phyloP scores from a whole-genome alignment of 2,888 invertebrate genomes.

The Campoplex capitator region DNA sequence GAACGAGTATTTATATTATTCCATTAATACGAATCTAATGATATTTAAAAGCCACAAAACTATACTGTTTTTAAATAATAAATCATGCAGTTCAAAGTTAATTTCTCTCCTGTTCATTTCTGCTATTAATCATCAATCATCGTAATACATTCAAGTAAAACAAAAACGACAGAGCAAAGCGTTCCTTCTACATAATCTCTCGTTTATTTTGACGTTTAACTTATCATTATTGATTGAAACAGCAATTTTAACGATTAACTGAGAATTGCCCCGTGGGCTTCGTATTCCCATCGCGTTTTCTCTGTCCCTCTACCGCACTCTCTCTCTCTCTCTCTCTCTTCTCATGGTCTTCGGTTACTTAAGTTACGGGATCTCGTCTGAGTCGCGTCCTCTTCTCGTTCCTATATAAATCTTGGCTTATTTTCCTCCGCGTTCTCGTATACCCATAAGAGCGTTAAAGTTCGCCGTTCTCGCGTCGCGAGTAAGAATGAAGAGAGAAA shows the following conservation, averaged over 20 bases:
- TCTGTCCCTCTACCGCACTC: conserved; percentile 24
- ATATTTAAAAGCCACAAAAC: not conserved
- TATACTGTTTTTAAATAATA: not conserved
- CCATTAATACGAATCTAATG: not conserved
- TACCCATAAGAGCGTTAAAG: conserved; percentile 56
- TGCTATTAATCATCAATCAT: not conserved
- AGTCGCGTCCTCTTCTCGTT: conserved; percentile 45
- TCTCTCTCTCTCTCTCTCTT: not conserved
- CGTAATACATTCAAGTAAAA: not conserved
- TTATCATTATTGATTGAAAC: conserved; percentile 38
- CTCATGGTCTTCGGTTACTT: conserved; percentile 49
- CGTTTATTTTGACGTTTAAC: conserved; percentile 34
- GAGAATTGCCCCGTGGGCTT: conserved; percentile 38
- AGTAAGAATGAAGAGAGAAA: conserved; percentile 13
- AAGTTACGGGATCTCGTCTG: conserved; percentile 67
- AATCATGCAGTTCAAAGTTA: not conserved
- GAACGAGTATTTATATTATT: not conserved
- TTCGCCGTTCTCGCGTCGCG: conserved; percentile 21
- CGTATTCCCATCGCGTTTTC: conserved; percentile 14
- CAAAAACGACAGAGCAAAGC: not conserved
- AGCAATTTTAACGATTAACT: conserved; percentile 44
- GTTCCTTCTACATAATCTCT: not conserved
- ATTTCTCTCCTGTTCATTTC: not conserved
- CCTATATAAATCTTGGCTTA: conserved; percentile 49
- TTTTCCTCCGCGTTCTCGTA: conserved; percentile 46